Evolutionary conservation across 2,797 vertebrate species (phyloP).

Genomic region (Pseudocheirus occidentalis): DNA sequence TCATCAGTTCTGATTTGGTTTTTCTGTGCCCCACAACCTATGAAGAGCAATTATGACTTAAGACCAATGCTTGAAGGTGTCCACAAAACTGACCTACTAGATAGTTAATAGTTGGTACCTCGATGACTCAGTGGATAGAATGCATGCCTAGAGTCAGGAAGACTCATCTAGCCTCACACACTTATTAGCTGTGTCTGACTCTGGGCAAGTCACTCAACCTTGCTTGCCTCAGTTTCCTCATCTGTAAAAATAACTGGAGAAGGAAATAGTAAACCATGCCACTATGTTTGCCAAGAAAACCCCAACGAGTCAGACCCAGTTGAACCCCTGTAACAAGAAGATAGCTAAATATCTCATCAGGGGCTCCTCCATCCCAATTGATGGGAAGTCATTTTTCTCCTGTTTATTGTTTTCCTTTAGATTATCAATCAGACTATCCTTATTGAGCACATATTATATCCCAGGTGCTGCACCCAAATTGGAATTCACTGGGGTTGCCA

Average conservation of each 20-base stretch:
- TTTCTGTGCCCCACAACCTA: not conserved
- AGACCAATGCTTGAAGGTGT: not conserved
- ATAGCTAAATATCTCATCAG: not conserved
- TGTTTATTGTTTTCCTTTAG: not conserved
- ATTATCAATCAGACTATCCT: not conserved
- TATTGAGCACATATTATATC: not conserved
- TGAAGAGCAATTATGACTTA: slow-evolving; percentile 5
- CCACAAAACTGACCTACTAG: slow-evolving; percentile 12
- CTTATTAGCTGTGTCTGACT: not conserved
- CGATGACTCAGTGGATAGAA: not conserved
- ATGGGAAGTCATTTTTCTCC: not conserved
- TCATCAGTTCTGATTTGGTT: not conserved
- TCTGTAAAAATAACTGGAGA: not conserved
- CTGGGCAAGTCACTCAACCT: not conserved
- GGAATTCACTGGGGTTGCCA: not conserved
- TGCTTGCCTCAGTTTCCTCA: not conserved
- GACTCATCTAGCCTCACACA: not conserved
- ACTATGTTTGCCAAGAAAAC: not conserved
- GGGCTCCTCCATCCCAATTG: slow-evolving; percentile 1
- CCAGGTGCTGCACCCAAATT: not conserved
- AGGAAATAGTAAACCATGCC: not conserved
- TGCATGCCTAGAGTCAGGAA: not conserved
- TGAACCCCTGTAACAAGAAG: not conserved
- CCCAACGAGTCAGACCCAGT: not conserved
- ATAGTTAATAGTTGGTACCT: not conserved